Conservation (phyloP, 2,113 vertebrate species). For the Eolophus roseicapilla region DNA sequence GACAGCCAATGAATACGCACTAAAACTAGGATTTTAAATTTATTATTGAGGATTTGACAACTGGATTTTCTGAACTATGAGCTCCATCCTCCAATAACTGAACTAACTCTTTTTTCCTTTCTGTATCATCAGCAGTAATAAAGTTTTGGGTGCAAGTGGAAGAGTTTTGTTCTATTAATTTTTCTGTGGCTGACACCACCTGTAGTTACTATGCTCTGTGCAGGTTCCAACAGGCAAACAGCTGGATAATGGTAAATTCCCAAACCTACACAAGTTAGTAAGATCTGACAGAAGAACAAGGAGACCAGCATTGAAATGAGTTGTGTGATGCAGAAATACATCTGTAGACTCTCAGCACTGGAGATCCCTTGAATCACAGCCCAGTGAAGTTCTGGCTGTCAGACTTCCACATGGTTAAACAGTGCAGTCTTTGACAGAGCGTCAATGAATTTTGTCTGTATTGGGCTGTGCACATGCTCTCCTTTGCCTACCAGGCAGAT, state of each 20-base stretch:
- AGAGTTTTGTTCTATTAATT: background rate
- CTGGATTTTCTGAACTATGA: slow-evolving; percentile 4
- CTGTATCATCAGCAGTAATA: background rate
- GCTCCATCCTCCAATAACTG: background rate
- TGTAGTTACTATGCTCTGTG: background rate
- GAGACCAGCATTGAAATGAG: background rate
- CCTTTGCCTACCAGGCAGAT: background rate
- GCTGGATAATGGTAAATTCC: background rate
- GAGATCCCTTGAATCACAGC: background rate
- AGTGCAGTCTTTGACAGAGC: background rate
- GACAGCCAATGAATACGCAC: background rate
- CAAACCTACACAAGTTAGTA: background rate
- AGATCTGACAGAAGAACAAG: background rate
- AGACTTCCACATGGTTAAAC: background rate
- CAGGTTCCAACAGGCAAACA: background rate
- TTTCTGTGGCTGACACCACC: background rate
- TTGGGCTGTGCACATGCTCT: background rate
- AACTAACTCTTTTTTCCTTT: background rate
- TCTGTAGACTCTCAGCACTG: background rate
- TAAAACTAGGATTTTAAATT: background rate
- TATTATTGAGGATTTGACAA: slow-evolving; percentile 22
- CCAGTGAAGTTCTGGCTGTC: background rate
- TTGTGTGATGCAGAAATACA: background rate
- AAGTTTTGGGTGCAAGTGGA: background rate
- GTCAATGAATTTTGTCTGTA: background rate